phyloP scores from a whole-genome alignment of 2,113 vertebrate species.

The Anthoscopus minutus region DNA sequence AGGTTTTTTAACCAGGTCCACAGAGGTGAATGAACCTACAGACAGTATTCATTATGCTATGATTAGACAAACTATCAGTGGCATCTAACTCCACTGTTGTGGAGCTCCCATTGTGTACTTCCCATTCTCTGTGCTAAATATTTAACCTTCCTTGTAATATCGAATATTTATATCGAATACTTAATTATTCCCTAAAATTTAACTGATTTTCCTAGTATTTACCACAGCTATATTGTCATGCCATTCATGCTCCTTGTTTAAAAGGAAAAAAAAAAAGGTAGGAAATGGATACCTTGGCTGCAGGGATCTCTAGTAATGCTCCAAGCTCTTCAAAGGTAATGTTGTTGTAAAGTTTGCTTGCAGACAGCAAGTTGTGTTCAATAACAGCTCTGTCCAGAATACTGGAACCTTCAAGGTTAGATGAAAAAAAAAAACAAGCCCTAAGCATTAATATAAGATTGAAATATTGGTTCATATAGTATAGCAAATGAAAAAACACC shows the following conservation, averaged over 20 bases:
- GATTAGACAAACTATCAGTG: neutral
- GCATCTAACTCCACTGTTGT: neutral
- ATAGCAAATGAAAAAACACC: neutral
- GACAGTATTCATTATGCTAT: neutral
- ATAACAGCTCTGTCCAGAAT: conserved; percentile 98
- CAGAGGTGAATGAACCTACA: rapidly evolving
- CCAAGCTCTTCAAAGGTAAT: conserved; percentile 98
- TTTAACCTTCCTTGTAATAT: neutral
- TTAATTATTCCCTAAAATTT: neutral
- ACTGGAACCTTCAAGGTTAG: conserved; percentile 83
- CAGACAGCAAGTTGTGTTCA: conserved; percentile 96
- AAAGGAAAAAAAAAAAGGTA: neutral
- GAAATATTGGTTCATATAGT: neutral
- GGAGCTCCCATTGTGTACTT: neutral
- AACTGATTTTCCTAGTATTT: neutral
- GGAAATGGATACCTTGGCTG: conserved; percentile 82
- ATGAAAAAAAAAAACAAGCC: neutral
- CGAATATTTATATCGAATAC: no score
- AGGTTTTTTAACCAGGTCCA: neutral
- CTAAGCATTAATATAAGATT: neutral
- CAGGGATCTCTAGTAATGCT: conserved; percentile 96
- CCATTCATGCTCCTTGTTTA: neutral
- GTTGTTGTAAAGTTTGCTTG: conserved; percentile 99
- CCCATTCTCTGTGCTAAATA: neutral
- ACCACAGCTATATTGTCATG: neutral